Evolutionary conservation across 2,888 invertebrate genomes (phyloP).

Genomic region (Acanthococcus lagerstroemiae): DNA sequence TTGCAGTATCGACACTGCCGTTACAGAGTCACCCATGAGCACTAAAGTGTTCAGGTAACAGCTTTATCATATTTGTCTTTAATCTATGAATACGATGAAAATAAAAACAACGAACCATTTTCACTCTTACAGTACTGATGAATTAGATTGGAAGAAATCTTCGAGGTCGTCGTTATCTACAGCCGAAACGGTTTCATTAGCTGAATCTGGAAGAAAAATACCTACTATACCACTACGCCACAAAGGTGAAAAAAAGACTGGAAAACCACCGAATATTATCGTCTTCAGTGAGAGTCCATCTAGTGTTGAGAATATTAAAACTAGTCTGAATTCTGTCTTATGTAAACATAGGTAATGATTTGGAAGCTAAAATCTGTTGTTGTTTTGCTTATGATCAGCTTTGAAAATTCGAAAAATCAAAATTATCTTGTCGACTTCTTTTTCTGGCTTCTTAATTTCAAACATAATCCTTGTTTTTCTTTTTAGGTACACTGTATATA

Average conservation of each 20-base stretch:
- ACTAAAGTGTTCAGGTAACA: too few relatives aligned
- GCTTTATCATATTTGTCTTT: too few relatives aligned
- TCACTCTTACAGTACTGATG: conserved; percentile 10
- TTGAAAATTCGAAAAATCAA: not conserved
- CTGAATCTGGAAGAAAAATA: conserved; percentile 22
- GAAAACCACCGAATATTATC: conserved; percentile 69
- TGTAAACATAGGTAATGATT: conserved; percentile 58
- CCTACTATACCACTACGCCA: conserved; percentile 27
- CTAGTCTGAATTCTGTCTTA: conserved; percentile 56
- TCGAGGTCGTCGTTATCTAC: conserved; percentile 28
- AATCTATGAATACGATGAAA: too few relatives aligned
- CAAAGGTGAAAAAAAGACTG: conserved; percentile 36
- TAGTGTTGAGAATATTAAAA: conserved; percentile 62
- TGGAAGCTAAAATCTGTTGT: conserved; percentile 8
- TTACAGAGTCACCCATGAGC: not conserved
- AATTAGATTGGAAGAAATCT: conserved; percentile 24
- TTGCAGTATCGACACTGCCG: conserved; percentile 12
- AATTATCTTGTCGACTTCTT: not conserved
- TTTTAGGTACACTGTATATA: conserved; percentile 44
- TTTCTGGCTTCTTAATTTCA: not conserved
- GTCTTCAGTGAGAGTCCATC: conserved; percentile 69
- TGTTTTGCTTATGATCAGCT: conserved; percentile 12
- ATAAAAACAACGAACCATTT: conserved; percentile 6
- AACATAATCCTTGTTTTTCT: conserved; percentile 7
- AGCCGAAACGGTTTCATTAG: conserved; percentile 18